Evolutionary conservation across 1,140 invertebrate species (phyloP).

Genomic region (Cydia strobilella): DNA sequence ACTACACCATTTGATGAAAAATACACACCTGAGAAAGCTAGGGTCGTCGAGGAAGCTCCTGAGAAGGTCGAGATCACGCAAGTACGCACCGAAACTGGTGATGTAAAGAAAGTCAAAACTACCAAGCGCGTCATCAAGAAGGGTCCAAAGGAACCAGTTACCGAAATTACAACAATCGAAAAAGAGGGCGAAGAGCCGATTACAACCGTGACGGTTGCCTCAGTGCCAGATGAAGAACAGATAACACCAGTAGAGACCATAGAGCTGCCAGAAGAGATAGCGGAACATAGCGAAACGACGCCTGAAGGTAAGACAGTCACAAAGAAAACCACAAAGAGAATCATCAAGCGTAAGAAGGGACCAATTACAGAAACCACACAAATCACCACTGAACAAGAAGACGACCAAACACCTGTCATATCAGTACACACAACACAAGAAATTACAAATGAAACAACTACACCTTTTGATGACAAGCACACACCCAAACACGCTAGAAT

Average conservation of each 20-base stretch:
- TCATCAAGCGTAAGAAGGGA: slow-evolving; percentile 45
- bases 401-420: slow-evolving; percentile 41
- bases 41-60: slow-evolving; percentile 49
- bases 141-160: slow-evolving; percentile 50
- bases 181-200: slow-evolving; percentile 57
- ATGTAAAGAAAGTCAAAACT: slow-evolving; percentile 40
- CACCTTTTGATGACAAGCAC: not conserved
- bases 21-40: slow-evolving; percentile 35
- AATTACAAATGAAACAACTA: slow-evolving; percentile 36
- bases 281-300: slow-evolving; percentile 31
- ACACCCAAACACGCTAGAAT: not conserved
- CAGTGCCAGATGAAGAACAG: slow-evolving; percentile 42
- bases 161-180: slow-evolving; percentile 57
- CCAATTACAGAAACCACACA: slow-evolving; percentile 45
- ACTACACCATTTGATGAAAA: not conserved
- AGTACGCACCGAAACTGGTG: slow-evolving; percentile 54
- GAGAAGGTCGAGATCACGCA: slow-evolving; percentile 69
- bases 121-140: slow-evolving; percentile 52
- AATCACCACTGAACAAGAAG: slow-evolving; percentile 39
- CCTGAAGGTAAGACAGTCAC: slow-evolving; percentile 43
- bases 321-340: slow-evolving; percentile 47
- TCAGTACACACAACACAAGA: slow-evolving; percentile 37
- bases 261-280: slow-evolving; percentile 39
- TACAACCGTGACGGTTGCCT: slow-evolving; percentile 47
- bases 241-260: slow-evolving; percentile 30